Percentiles rank a stretch among this genome's conserved stretches.
These are phyloP conservation scores for Otolemur crassicaudatus DNA, from an alignment of 2,797 vertebrate species.

Conservation along the genomic window DNA sequence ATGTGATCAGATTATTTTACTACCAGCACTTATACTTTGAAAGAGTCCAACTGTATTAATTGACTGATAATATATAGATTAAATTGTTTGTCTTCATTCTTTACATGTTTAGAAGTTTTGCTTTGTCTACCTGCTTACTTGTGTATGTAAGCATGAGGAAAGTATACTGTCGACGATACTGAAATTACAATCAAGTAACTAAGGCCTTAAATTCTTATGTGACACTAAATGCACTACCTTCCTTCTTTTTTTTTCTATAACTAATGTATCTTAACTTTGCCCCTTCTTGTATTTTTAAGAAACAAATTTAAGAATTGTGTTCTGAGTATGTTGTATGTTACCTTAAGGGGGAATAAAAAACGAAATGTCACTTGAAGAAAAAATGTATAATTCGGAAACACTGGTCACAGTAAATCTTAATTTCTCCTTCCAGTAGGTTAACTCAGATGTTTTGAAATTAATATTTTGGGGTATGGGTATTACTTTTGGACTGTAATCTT, in stretches of 20 bases:
- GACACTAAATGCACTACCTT: background rate
- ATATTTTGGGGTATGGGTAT: background rate
- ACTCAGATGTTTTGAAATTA: conserved; percentile 55
- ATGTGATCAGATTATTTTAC: conserved; percentile 87
- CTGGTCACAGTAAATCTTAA: conserved; percentile 64
- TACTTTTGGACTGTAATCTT: conserved; percentile 55
- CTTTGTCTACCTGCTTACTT: conserved; percentile 83
- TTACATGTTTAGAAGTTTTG: conserved; percentile 85
- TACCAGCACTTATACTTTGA: conserved; percentile 85
- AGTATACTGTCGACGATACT: conserved; percentile 59
- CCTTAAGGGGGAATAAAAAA: background rate
- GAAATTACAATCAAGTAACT: background rate
- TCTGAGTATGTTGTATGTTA: conserved; percentile 64
- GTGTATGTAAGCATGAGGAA: conserved; percentile 77
- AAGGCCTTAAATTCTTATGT: conserved; percentile 25
- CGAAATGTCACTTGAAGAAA: conserved; percentile 77
- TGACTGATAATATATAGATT: conserved; percentile 86
- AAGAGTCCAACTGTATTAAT: conserved; percentile 85
- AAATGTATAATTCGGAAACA: conserved; percentile 37
- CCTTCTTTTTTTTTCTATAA: conserved; percentile 40
- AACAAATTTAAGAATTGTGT: conserved; percentile 56
- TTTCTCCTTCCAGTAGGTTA: conserved; percentile 72
- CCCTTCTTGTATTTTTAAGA: conserved; percentile 68
- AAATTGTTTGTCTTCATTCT: conserved; percentile 86
- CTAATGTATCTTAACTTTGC: conserved; percentile 37